These are phyloP conservation scores for Falcaria lacertinaria DNA, from an alignment of 2,888 invertebrate genomes.

Conservation along the genomic window DNA sequence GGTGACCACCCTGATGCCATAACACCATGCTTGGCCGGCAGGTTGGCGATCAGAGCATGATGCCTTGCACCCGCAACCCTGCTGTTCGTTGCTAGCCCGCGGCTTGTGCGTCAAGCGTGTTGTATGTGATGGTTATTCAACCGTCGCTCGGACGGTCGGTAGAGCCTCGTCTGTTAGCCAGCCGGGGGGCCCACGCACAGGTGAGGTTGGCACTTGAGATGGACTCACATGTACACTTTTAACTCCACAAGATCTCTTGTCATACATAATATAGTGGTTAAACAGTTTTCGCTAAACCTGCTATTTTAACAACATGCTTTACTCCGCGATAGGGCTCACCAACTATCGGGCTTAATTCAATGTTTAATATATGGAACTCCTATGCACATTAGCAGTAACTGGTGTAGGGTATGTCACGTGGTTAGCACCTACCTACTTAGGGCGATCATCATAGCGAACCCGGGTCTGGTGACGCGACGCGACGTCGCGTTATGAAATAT, in stretches of 20 bases:
- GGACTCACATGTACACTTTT: not conserved
- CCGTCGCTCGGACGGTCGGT: not conserved
- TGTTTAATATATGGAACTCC: too few species aligned
- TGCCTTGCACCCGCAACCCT: not conserved
- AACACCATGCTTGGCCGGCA: not conserved
- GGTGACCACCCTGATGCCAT: not conserved
- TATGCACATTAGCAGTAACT: too few species aligned
- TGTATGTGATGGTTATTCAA: not conserved
- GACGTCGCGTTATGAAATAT: not conserved
- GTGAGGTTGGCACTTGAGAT: not conserved
- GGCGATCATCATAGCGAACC: not conserved
- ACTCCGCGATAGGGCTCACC: not conserved
- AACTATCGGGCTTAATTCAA: not conserved
- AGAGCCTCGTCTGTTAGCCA: not conserved
- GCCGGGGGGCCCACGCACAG: not conserved
- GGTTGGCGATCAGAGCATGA: not conserved
- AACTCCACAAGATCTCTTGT: not conserved
- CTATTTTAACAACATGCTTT: not conserved
- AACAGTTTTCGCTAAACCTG: not conserved
- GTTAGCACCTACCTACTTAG: not conserved
- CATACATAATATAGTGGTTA: not conserved
- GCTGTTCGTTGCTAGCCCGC: not conserved
- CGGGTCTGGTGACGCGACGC: not conserved
- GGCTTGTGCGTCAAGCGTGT: not conserved
- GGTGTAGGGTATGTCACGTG: not conserved